Conservation (phyloP, 1,140 invertebrate genomes). For the Sinella curviseta region DNA sequence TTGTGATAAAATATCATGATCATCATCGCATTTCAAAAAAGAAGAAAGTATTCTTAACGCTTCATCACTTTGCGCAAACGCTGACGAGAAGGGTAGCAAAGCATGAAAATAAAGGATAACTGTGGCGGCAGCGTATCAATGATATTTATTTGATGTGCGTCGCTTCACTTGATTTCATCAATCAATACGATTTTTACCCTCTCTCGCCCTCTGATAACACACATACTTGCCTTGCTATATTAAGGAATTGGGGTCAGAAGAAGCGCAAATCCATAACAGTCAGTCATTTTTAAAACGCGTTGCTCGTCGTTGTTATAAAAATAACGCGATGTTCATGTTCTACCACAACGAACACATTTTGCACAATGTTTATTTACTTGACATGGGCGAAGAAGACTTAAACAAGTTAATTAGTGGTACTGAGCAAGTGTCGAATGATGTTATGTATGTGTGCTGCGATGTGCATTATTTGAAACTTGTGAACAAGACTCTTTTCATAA, state of each 20-base stretch:
- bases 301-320: neutral
- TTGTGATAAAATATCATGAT: neutral
- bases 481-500: too few relatives aligned
- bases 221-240: too few relatives aligned
- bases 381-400: neutral
- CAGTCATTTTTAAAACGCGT: neutral
- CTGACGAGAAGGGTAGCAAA: neutral
- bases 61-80: too few relatives aligned
- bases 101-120: neutral
- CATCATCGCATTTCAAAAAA: neutral
- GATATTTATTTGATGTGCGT: neutral
- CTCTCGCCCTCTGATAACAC: neutral
- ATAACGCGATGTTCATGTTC: too few relatives aligned
- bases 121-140: neutral
- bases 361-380: neutral
- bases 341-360: neutral
- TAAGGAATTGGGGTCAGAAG: constrained; percentile 17
- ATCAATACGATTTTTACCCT: neutral
- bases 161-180: constrained; percentile 10
- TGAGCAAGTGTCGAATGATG: neutral
- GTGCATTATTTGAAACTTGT: too few relatives aligned
- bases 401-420: neutral
- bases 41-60: neutral
- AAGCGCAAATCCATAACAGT: neutral
- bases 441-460: too few relatives aligned